Percentiles rank a stretch among this genome's conserved stretches.
Conservation (phyloP, 2,797 vertebrate genomes). For the Pangasius larnaudii region DNA sequence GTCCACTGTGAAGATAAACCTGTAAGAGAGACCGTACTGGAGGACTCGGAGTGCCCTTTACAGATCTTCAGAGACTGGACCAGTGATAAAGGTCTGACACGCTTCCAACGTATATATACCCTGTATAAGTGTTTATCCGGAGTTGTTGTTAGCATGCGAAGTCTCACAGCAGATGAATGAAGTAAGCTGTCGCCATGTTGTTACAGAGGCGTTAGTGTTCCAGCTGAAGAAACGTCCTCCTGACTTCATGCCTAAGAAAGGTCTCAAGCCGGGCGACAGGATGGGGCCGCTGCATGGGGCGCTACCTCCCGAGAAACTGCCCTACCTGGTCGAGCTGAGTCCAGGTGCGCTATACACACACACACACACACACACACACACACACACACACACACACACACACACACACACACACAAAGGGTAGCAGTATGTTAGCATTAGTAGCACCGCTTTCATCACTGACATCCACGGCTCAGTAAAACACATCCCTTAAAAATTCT, state of each 20-base stretch:
- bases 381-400: neutral
- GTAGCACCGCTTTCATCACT: too few relatives aligned
- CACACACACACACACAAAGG: neutral
- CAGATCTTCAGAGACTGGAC: slow-evolving; percentile 98
- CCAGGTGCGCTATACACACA: slow-evolving; percentile 81
- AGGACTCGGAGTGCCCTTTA: slow-evolving; percentile 91
- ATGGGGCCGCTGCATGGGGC: slow-evolving; percentile 71
- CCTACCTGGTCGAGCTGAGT: slow-evolving; percentile 96
- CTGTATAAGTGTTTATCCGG: neutral
- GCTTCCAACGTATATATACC: rapidly evolving
- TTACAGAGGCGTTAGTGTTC: slow-evolving; percentile 87
- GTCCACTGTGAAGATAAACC: slow-evolving; percentile 88
- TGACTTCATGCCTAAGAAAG: slow-evolving; percentile 86
- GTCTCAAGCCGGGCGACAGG: slow-evolving; percentile 84
- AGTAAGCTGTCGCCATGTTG: neutral
- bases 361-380: neutral
- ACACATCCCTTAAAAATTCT: neutral
- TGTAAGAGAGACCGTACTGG: slow-evolving; percentile 87
- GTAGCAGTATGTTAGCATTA: neutral
- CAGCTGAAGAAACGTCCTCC: slow-evolving; percentile 92
- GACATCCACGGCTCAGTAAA: neutral
- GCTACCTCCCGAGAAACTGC: slow-evolving; percentile 90
- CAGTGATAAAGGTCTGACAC: slow-evolving; percentile 85
- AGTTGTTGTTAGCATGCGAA: neutral
- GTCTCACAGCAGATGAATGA: neutral